Percentiles rank a stretch among this genome's conserved stretches.
Conservation (phyloP, 2,113 vertebrate genomes). For the Philantomba maxwellii region DNA sequence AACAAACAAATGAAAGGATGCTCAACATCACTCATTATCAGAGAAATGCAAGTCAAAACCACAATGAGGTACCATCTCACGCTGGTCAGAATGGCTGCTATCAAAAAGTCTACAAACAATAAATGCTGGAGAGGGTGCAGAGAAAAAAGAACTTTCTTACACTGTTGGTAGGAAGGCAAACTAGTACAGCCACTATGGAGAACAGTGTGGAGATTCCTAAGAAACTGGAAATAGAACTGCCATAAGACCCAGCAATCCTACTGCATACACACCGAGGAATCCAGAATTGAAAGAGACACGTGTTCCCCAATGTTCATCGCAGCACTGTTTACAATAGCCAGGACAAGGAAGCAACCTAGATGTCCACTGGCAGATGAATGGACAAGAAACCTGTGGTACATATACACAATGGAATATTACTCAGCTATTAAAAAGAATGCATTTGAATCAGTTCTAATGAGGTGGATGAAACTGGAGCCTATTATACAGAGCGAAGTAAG, state of each 20-base stretch:
- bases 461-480: background rate
- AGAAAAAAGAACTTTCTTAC: background rate
- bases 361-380: background rate
- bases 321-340: background rate
- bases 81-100: background rate
- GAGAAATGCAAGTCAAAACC: background rate
- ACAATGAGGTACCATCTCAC: background rate
- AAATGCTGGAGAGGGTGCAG: background rate
- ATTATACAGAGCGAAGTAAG: background rate
- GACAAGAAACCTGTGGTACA: background rate
- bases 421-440: background rate
- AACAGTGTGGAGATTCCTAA: background rate
- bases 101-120: background rate
- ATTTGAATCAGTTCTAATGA: background rate
- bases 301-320: rapidly evolving
- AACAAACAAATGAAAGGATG: background rate
- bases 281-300: background rate
- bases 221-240: background rate
- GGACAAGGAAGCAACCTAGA: background rate
- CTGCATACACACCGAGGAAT: background rate
- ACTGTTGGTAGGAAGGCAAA: background rate
- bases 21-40: background rate
- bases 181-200: background rate
- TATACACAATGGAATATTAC: background rate
- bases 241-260: background rate